Evolutionary conservation across 2,888 invertebrate species (phyloP), one percentile per base, ranked within the genome.

Genomic region (Pilophorus perplexus): DNA sequence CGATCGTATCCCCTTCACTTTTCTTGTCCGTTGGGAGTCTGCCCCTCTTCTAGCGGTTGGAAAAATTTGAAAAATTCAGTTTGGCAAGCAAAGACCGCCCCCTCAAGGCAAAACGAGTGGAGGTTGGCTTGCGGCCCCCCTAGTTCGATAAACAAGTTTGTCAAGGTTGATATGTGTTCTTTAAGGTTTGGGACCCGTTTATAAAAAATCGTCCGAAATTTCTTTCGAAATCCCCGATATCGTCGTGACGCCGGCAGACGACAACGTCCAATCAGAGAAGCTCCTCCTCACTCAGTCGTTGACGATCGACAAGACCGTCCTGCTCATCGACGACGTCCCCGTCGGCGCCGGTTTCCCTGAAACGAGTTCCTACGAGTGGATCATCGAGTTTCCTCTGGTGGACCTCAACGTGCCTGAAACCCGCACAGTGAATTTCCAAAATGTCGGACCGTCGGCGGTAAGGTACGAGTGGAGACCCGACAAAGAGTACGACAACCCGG

Each of bases 361-460:
- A 62, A 38, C 62, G 1, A 48, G 27, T n/a, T n/a, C 18, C 6
- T 12, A 62, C 46, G 46, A 62, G 28, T 62, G 62, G 62, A 10
- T 2, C 6, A 18, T 62, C 10, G 33, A 18, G 4, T 62, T 62
- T 25, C 48, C 62, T 1, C 5, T 44, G 27, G 46, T 16, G 5
- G 62, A 62, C 18, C 28, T 62, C 18, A 33, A 48, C 28, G 18
- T 33, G n/a, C n/a, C 14, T n/a, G 6, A 62, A 22, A 46, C 48
- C 12, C 6, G 22, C 12, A 46, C 3, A 8, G 23, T 44, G 1
- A 37, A 27, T 16, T 44, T 62, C 12, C 62, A 48, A 28, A 62
- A 62, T 20, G 48, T 62, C 33, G 62, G 62, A 4, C 28, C 44
- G 2, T 23, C 25, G 6, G 62, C 62, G n/a, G 62, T 62, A 6